phyloP scores from a whole-genome alignment of 2,113 vertebrate genomes.

The Paratilapia polleni region DNA sequence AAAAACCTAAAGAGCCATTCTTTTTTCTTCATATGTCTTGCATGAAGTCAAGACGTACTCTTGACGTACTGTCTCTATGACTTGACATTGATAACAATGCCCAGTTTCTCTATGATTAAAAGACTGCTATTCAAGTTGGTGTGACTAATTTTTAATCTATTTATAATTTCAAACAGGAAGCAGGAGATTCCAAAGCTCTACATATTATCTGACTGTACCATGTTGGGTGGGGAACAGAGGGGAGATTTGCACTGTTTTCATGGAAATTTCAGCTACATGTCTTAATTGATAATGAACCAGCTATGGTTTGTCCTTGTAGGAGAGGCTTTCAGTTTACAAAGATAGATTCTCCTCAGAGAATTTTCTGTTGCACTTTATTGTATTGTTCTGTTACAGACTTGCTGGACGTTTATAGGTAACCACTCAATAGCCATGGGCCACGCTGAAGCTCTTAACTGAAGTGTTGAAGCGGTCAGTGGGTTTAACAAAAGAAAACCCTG shows the following conservation, averaged over 20 bases:
- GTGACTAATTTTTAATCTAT: background rate
- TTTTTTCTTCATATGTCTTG: background rate
- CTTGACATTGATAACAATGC: constrained; percentile 1
- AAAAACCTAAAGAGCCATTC: background rate
- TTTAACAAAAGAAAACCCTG: background rate
- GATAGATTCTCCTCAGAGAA: no score
- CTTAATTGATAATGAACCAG: background rate
- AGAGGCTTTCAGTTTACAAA: fast-evolving
- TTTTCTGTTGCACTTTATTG: no score
- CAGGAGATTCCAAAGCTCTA: background rate
- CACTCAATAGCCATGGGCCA: background rate
- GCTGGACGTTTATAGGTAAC: no score
- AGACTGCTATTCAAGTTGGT: background rate
- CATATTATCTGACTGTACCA: background rate
- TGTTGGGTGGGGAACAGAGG: background rate
- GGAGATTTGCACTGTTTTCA: constrained; percentile 2
- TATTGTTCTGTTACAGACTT: no score
- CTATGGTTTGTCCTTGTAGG: background rate
- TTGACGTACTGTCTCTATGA: background rate
- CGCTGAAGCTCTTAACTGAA: background rate
- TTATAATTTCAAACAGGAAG: background rate
- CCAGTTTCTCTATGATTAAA: background rate
- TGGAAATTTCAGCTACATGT: background rate
- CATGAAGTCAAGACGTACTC: background rate
- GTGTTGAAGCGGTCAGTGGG: background rate